A percentile compares a stretch with the other conserved stretches of the same genome.
phyloP scores from a whole-genome alignment of 1,140 invertebrate species.

The Polypedilum pembai region DNA sequence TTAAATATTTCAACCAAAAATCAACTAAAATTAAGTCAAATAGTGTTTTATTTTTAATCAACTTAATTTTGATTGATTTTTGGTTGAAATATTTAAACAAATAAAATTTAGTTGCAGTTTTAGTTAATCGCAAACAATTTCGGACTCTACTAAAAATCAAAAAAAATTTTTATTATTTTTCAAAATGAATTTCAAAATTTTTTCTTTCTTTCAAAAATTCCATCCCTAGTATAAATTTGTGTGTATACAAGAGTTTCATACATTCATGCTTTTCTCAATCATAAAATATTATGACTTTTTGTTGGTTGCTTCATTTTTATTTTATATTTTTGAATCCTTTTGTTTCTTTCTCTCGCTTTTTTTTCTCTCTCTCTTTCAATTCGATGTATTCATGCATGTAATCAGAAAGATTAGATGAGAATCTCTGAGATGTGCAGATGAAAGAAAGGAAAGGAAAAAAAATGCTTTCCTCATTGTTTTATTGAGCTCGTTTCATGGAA shows the following conservation, averaged over 20 bases:
- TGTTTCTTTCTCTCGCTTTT: neutral
- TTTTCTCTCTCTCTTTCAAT: neutral
- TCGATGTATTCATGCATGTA: constrained; percentile 17
- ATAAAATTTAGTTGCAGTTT: too few relatives aligned
- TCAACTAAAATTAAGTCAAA: too few relatives aligned
- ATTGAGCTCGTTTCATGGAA: neutral
- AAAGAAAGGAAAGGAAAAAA: neutral
- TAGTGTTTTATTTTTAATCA: too few relatives aligned
- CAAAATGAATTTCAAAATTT: neutral
- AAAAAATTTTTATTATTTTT: neutral
- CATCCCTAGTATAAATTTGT: too few relatives aligned
- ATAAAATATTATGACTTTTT: constrained; percentile 29
- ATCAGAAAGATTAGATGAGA: constrained; percentile 9
- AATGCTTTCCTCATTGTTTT: constrained; percentile 4
- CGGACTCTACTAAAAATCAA: too few relatives aligned
- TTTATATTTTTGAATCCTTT: neutral
- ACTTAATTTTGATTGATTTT: too few relatives aligned
- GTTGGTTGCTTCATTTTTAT: constrained; percentile 15
- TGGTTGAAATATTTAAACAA: too few relatives aligned
- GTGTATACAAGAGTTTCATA: neutral
- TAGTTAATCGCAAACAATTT: too few relatives aligned
- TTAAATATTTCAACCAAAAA: too few relatives aligned
- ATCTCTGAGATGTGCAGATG: constrained; percentile 1
- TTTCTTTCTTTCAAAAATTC: too few relatives aligned
- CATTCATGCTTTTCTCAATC: neutral